phyloP scores from a whole-genome alignment of 2,888 invertebrate genomes.

The Didymodactylos carnosus region DNA sequence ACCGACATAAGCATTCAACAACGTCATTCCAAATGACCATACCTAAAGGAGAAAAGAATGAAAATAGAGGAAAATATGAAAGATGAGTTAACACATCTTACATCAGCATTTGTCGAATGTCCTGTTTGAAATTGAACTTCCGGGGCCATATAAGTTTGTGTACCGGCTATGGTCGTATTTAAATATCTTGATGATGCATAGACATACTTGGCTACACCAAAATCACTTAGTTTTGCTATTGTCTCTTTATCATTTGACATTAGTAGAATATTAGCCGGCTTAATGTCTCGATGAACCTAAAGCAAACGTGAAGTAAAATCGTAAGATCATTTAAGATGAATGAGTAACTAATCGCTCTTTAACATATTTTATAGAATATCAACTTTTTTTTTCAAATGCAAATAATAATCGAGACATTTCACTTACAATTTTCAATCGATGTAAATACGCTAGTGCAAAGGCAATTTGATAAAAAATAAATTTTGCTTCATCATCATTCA shows the following conservation, averaged over 20 bases:
- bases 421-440: not conserved
- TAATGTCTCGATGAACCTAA: not conserved
- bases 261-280: not conserved
- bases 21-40: not conserved
- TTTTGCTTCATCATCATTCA: not conserved
- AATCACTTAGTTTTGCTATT: not conserved
- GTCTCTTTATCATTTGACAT: not conserved
- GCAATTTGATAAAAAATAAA: not conserved
- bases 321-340: no score
- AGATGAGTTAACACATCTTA: not conserved
- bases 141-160: not conserved
- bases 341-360: no score
- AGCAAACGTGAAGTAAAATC: no score
- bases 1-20: not conserved
- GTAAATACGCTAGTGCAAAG: not conserved
- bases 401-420: no score
- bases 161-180: not conserved
- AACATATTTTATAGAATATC: no score
- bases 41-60: not conserved
- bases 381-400: no score
- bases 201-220: not conserved
- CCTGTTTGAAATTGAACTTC: not conserved
- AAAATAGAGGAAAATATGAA: not conserved
- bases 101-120: slow-evolving; percentile 1
- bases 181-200: slow-evolving; percentile 1